Percentiles rank a stretch among this genome's conserved stretches.
Conservation (phyloP, 2,113 vertebrate species). For the Cinclus cinclus region DNA sequence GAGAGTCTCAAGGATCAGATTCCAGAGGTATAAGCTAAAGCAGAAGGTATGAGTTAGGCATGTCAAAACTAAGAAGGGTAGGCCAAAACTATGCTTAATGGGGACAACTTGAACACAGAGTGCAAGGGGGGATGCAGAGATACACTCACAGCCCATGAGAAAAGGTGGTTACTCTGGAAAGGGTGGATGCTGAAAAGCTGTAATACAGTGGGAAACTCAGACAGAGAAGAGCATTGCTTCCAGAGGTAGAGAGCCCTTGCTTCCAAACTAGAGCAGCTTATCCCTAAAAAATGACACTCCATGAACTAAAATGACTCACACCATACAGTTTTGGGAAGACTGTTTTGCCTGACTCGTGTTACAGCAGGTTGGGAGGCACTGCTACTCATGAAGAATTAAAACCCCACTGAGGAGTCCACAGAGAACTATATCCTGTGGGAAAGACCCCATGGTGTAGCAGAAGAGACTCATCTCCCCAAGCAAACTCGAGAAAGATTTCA, state of each 20-base stretch:
- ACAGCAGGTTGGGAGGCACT: not conserved
- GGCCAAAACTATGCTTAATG: not conserved
- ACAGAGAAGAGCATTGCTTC: not conserved
- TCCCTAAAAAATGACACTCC: not conserved
- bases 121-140: not conserved
- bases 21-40: not conserved
- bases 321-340: not conserved
- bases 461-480: not conserved
- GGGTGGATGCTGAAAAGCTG: not conserved
- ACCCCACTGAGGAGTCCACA: not conserved
- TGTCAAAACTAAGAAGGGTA: not conserved
- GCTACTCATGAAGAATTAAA: not conserved
- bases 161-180: fast-evolving
- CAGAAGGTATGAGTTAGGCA: not conserved
- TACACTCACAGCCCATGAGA: not conserved
- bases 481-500: not conserved
- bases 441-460: not conserved
- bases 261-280: not conserved
- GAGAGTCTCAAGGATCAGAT: not conserved
- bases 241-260: not conserved
- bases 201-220: not conserved
- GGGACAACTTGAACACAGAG: not conserved
- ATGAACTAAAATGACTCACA: not conserved
- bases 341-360: not conserved
- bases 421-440: not conserved